phyloP scores from a whole-genome alignment of 2,888 invertebrate species.

The Orthosia gracilis region DNA sequence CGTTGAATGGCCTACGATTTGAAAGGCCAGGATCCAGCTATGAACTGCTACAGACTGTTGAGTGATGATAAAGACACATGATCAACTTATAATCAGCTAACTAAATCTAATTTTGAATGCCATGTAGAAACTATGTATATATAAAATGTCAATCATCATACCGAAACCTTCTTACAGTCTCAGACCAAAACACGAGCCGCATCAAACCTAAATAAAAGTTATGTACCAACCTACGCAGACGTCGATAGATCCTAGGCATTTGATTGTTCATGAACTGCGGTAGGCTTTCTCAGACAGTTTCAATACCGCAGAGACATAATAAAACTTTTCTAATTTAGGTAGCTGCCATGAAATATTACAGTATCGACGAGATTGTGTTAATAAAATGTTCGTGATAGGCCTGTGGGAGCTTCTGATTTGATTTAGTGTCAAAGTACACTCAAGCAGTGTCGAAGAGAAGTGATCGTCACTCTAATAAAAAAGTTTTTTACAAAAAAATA shows the following conservation, averaged over 20 bases:
- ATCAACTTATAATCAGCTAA: too few relatives aligned
- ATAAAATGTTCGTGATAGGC: constrained; percentile 13
- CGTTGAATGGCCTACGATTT: too few relatives aligned
- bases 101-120: too few relatives aligned
- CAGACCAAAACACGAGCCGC: background rate
- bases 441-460: too few relatives aligned
- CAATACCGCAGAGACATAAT: constrained; percentile 34
- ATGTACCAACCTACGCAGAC: background rate
- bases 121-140: too few relatives aligned
- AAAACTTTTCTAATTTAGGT: constrained; percentile 64
- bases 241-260: constrained; percentile 11
- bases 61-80: too few relatives aligned
- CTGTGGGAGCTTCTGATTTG: background rate
- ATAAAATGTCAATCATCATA: background rate
- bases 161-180: too few relatives aligned
- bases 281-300: constrained; percentile 28
- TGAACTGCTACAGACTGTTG: too few relatives aligned
- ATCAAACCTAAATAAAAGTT: constrained; percentile 11
- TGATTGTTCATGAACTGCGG: constrained; percentile 27
- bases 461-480: too few relatives aligned
- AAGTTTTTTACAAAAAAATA: too few relatives aligned
- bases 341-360: constrained; percentile 50
- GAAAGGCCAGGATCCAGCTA: too few relatives aligned
- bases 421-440: constrained; percentile 5
- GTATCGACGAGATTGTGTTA: constrained; percentile 30